These are phyloP conservation scores for Theretra japonica DNA, from an alignment of 2,888 invertebrate species.

Conservation along the genomic window DNA sequence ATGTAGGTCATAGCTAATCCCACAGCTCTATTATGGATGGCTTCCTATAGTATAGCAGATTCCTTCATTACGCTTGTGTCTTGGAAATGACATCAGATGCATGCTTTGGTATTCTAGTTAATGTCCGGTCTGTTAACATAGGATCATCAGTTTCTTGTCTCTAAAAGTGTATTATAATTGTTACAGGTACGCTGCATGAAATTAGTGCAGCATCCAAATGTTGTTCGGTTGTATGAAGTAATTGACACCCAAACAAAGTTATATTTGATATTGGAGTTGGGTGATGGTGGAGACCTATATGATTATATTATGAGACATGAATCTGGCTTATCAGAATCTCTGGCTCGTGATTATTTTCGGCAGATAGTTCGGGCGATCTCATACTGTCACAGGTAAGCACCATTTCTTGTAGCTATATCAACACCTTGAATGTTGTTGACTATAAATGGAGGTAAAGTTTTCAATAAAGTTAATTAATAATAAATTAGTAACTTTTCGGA, in stretches of 20 bases:
- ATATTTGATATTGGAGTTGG: conserved; percentile 97
- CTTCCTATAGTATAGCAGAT: no score
- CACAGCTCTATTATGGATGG: no score
- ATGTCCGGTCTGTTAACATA: no score
- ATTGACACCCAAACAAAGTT: conserved; percentile 99
- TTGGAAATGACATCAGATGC: no score
- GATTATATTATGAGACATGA: conserved; percentile 99
- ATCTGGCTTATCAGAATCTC: conserved; percentile 92
- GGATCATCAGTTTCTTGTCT: no score
- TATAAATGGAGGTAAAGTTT: no score
- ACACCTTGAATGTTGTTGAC: neutral
- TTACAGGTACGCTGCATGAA: conserved; percentile 97
- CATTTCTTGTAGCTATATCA: neutral
- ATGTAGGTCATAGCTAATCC: no score
- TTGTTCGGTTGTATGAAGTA: conserved; percentile 98
- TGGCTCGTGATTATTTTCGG: conserved; percentile 96
- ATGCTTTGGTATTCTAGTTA: no score
- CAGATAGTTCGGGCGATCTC: conserved; percentile 99
- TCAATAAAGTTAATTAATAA: no score
- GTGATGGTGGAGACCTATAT: conserved; percentile 99
- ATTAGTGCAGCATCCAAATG: conserved; percentile 99
- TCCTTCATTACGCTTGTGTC: no score
- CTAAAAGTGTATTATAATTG: neutral
- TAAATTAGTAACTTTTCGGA: no score
- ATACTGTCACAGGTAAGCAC: conserved; percentile 95